phyloP scores from a whole-genome alignment of 2,888 invertebrate genomes.

The Cremastinae sp. region DNA sequence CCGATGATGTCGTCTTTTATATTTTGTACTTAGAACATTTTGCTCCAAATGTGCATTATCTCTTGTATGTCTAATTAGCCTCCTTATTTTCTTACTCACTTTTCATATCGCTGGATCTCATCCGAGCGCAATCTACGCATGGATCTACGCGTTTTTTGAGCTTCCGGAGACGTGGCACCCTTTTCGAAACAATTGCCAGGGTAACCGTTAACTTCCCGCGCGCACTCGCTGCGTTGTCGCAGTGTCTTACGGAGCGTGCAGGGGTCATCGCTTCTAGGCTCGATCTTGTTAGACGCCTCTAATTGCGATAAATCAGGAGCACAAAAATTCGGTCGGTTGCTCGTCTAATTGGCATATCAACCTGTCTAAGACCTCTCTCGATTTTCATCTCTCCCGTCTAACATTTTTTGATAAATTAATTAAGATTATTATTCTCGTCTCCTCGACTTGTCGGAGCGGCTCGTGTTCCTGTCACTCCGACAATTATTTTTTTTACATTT shows the following conservation, averaged over 20 bases:
- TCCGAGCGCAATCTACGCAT: constrained; percentile 29
- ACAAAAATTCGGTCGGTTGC: constrained; percentile 20
- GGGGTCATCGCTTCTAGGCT: constrained; percentile 31
- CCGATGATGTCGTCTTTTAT: too few species aligned
- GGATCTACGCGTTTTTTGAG: constrained; percentile 2
- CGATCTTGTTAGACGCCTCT: constrained; percentile 25
- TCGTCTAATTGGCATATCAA: constrained; percentile 25
- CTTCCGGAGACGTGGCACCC: constrained; percentile 32
- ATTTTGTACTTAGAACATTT: constrained; percentile 8
- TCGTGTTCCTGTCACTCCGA: too few species aligned
- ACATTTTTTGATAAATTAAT: not conserved
- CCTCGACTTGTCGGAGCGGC: too few species aligned
- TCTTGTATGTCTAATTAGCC: constrained; percentile 11
- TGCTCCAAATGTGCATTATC: not conserved
- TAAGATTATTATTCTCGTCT: too few species aligned
- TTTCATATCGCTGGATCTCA: constrained; percentile 16
- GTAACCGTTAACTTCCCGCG: constrained; percentile 64
- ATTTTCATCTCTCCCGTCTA: not conserved
- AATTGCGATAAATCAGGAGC: constrained; percentile 38
- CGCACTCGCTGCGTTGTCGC: constrained; percentile 23
- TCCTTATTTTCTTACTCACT: constrained; percentile 21
- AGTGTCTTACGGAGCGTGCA: constrained; percentile 36
- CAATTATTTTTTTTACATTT: too few species aligned
- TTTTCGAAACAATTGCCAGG: constrained; percentile 62
- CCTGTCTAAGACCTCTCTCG: too few species aligned